Percentiles rank a stretch among this genome's conserved stretches.
Evolutionary conservation across 2,888 invertebrate genomes (phyloP).

Genomic region (Litoditis marina): DNA sequence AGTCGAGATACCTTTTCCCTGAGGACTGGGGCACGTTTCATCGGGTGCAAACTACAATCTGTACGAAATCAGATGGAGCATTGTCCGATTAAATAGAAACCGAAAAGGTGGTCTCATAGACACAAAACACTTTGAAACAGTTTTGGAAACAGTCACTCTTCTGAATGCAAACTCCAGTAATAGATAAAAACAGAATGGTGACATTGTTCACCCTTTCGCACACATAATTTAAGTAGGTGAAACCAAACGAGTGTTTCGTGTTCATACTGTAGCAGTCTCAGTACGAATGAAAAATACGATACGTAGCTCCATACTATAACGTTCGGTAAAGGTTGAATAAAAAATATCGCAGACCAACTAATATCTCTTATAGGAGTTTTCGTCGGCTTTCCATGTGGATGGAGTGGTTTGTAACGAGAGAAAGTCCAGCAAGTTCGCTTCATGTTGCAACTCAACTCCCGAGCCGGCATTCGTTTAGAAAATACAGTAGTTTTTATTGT

Average conservation of each 20-base stretch:
- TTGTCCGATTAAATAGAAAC: too few relatives aligned
- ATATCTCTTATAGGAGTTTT: conserved; percentile 37
- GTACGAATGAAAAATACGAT: neutral
- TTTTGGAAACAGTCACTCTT: too few relatives aligned
- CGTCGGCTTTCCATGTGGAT: conserved; percentile 61
- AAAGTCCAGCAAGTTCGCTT: conserved; percentile 20
- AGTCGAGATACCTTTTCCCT: neutral
- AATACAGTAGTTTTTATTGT: too few relatives aligned
- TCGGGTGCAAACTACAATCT: neutral
- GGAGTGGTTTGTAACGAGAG: conserved; percentile 59
- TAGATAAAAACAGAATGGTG: too few relatives aligned
- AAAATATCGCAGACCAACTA: neutral
- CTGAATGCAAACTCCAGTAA: too few relatives aligned
- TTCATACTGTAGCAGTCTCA: neutral
- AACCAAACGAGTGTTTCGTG: too few relatives aligned
- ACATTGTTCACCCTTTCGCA: too few relatives aligned
- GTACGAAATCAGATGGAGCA: neutral
- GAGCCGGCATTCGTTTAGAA: conserved; percentile 19
- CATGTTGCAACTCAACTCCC: conserved; percentile 27
- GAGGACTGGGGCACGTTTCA: neutral
- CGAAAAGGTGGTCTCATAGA: too few relatives aligned
- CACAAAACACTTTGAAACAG: too few relatives aligned
- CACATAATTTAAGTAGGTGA: too few relatives aligned
- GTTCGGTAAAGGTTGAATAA: neutral
- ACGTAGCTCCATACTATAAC: neutral